phyloP scores from a whole-genome alignment of 2,888 invertebrate species.

The Capitulum mitella region DNA sequence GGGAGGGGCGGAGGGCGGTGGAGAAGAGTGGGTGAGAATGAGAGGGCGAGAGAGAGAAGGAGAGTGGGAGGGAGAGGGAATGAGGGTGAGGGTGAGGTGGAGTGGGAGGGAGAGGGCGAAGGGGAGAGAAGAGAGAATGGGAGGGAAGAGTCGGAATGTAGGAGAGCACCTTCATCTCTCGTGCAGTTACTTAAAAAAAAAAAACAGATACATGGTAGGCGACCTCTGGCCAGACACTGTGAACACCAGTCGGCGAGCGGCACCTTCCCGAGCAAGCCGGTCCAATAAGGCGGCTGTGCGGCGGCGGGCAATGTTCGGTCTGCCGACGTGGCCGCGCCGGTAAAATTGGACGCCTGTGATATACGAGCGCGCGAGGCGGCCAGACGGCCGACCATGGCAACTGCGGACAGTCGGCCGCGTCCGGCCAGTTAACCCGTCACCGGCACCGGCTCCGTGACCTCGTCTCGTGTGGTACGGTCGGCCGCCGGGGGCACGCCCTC shows the following conservation, averaged over 20 bases:
- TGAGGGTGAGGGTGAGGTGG: not conserved
- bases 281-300: not conserved
- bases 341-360: conserved; percentile 2
- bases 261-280: not conserved
- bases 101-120: not conserved
- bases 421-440: no score
- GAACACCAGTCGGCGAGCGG: not conserved
- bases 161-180: no score
- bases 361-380: not conserved
- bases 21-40: not conserved
- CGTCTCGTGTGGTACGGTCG: no score
- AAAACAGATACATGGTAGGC: no score
- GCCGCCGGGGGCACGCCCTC: not conserved
- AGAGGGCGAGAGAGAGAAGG: not conserved
- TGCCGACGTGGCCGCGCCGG: not conserved
- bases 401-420: not conserved
- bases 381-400: not conserved
- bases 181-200: no score
- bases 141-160: not conserved
- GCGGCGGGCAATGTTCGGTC: not conserved
- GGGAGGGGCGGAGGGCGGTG: not conserved
- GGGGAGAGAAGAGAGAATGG: not conserved
- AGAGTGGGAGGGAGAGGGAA: not conserved
- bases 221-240: not conserved
- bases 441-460: no score